Conservation (phyloP, 1,140 invertebrate species). For the Metopolophium dirhodum region DNA sequence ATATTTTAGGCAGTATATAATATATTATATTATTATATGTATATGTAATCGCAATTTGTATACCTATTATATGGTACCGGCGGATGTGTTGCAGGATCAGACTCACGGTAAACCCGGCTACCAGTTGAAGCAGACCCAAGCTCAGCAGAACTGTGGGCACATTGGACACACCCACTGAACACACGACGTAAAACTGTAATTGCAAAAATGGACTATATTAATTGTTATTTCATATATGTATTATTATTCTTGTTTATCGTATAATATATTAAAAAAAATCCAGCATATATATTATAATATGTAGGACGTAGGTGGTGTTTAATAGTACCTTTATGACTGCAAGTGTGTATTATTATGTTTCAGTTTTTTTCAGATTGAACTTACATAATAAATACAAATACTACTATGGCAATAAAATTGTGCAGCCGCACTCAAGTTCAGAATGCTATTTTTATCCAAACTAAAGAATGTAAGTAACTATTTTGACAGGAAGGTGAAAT, state of each 20-base stretch:
- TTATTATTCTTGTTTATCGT: background rate
- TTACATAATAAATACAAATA: background rate
- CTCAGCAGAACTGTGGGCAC: conserved; percentile 71
- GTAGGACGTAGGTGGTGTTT: background rate
- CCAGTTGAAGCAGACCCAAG: conserved; percentile 71
- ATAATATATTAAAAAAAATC: background rate
- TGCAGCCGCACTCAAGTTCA: background rate
- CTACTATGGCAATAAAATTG: background rate
- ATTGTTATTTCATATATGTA: background rate
- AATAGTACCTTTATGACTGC: background rate
- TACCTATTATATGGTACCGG: conserved; percentile 71
- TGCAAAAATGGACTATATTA: conserved; percentile 50
- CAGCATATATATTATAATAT: background rate
- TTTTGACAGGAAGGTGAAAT: background rate
- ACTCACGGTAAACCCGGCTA: conserved; percentile 73
- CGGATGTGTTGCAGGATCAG: conserved; percentile 72
- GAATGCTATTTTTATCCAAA: background rate
- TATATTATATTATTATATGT: no score
- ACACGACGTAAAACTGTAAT: conserved; percentile 69
- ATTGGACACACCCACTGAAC: conserved; percentile 71
- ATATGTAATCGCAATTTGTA: conserved; percentile 58
- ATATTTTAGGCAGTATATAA: no score
- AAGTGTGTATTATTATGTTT: background rate
- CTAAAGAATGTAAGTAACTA: background rate
- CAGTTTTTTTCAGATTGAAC: background rate